Conservation (phyloP, 1,140 invertebrate species). For the Aphidius gifuensis region DNA sequence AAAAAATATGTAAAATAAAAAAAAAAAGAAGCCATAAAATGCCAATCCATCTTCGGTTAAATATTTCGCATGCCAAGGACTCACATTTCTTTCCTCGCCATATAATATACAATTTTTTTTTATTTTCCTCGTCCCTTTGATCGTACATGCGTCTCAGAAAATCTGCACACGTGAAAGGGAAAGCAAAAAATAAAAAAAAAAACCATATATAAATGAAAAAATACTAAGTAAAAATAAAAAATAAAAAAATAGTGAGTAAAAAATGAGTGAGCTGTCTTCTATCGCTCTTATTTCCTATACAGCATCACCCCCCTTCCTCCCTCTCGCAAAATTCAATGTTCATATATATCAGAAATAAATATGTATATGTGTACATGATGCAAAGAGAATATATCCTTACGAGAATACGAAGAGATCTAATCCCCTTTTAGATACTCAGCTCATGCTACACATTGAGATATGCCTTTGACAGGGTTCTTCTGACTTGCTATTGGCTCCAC, state of each 20-base stretch:
- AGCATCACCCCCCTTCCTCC: too few relatives aligned
- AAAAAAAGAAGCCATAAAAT: too few relatives aligned
- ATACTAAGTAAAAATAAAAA: background rate
- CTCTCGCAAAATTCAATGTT: background rate
- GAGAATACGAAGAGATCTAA: constrained; percentile 48
- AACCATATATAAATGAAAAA: background rate
- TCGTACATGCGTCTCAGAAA: background rate
- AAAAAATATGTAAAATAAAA: too few relatives aligned
- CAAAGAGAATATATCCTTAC: constrained; percentile 29
- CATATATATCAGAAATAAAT: constrained; percentile 2
- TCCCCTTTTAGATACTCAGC: constrained; percentile 51
- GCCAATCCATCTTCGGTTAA: too few relatives aligned
- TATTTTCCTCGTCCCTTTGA: too few relatives aligned
- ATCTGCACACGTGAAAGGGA: background rate
- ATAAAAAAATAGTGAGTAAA: background rate
- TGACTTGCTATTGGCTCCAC: constrained; percentile 47
- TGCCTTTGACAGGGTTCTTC: constrained; percentile 50
- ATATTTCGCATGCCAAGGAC: too few relatives aligned
- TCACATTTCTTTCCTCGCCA: too few relatives aligned
- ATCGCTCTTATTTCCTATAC: background rate
- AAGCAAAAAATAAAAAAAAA: background rate
- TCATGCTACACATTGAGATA: constrained; percentile 48
- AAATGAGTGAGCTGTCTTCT: constrained; percentile 3
- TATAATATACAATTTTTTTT: too few relatives aligned
- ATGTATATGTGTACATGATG: constrained; percentile 1